These are phyloP conservation scores for Puffinus mauretanicus DNA, from an alignment of 2,113 vertebrate species.

Conservation along the genomic window DNA sequence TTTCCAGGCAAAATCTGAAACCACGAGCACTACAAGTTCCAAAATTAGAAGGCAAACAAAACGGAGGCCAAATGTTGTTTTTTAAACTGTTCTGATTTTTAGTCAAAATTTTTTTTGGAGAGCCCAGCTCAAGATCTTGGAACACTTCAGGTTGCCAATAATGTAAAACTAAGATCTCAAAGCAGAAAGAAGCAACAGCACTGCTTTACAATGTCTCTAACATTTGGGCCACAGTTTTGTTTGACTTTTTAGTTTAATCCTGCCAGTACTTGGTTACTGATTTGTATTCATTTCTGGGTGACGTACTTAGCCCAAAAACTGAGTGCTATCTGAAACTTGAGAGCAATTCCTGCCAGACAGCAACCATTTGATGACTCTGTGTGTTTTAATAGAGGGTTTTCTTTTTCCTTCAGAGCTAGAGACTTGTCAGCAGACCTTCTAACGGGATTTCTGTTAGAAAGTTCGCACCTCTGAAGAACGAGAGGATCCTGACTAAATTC, in stretches of 20 bases:
- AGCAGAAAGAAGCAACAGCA: neutral
- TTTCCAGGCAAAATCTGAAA: slow-evolving; percentile 65
- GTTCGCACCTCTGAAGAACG: neutral
- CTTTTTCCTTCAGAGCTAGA: neutral
- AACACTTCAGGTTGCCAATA: slow-evolving; percentile 42
- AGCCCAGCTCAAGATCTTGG: slow-evolving; percentile 38
- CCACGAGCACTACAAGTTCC: slow-evolving; percentile 36
- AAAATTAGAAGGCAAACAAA: slow-evolving; percentile 70
- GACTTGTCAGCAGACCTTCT: neutral
- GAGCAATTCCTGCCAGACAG: neutral
- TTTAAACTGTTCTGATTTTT: slow-evolving; percentile 64
- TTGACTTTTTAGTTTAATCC: neutral
- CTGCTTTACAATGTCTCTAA: neutral
- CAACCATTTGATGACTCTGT: neutral
- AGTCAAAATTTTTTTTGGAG: slow-evolving; percentile 50
- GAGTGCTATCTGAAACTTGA: neutral
- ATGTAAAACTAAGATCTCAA: slow-evolving; percentile 16
- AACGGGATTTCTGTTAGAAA: neutral
- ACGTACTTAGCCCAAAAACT: neutral
- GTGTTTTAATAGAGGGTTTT: neutral
- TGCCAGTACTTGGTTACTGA: neutral
- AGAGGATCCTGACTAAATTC: neutral
- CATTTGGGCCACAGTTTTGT: neutral
- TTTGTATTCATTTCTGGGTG: neutral
- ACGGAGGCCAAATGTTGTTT: slow-evolving; percentile 55